phyloP scores from a whole-genome alignment of 2,113 vertebrate species.

The Mola mola region DNA sequence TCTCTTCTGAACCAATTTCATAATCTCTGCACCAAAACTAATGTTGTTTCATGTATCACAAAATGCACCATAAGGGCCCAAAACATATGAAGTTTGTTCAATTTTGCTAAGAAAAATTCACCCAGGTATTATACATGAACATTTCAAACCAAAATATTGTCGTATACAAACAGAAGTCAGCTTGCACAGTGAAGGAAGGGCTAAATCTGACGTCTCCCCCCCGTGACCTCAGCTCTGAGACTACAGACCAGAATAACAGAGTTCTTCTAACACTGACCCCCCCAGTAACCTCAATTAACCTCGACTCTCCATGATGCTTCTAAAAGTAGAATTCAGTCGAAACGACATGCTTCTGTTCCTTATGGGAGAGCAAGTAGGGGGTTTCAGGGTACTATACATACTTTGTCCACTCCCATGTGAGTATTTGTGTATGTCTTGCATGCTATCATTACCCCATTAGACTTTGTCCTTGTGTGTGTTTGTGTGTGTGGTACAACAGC shows the following conservation, averaged over 20 bases:
- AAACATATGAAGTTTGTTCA: neutral
- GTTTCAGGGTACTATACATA: neutral
- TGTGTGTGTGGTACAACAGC: neutral
- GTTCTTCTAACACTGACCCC: conserved; percentile 38
- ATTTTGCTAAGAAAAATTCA: neutral
- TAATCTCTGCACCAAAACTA: no score
- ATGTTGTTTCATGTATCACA: no score
- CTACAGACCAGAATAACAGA: conserved; percentile 59
- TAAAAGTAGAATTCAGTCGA: conserved; percentile 57
- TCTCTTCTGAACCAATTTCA: no score
- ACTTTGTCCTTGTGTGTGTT: conserved; percentile 5
- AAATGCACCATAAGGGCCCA: no score
- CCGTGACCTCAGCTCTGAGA: conserved; percentile 41
- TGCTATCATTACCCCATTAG: conserved; percentile 22
- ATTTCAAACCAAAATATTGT: neutral
- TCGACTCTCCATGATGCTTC: conserved; percentile 44
- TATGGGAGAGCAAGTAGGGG: conserved; percentile 41
- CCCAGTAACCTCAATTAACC: conserved; percentile 49
- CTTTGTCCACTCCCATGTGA: conserved; percentile 23
- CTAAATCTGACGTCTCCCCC: conserved; percentile 36
- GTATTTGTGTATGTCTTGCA: conserved; percentile 2
- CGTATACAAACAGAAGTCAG: neutral
- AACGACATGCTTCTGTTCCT: conserved; percentile 43
- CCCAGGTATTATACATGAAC: neutral
- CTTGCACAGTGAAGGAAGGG: conserved; percentile 6